Evolutionary conservation across 2,797 vertebrate species (phyloP).

Genomic region (Syncerus caffer): DNA sequence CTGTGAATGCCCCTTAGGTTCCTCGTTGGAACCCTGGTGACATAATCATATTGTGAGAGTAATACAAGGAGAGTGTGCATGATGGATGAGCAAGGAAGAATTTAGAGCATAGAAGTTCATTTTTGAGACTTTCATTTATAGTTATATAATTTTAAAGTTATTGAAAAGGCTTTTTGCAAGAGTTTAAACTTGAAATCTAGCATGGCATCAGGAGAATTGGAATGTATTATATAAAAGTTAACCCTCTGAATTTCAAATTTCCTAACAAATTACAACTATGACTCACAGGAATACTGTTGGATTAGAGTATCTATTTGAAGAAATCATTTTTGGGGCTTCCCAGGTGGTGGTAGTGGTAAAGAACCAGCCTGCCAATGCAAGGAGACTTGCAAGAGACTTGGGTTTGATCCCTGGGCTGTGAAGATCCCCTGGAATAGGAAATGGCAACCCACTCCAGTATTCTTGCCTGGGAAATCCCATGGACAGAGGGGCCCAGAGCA

Average conservation of each 20-base stretch:
- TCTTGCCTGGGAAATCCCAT: neutral
- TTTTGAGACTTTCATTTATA: neutral
- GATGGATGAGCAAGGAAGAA: neutral
- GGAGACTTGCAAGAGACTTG: neutral
- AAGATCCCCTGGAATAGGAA: neutral
- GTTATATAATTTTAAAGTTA: neutral
- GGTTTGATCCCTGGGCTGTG: neutral
- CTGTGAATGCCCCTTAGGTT: neutral
- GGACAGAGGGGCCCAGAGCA: fast-evolving
- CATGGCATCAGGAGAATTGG: neutral
- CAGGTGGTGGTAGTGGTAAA: neutral
- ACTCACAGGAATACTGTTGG: neutral
- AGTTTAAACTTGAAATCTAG: neutral
- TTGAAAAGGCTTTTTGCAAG: neutral
- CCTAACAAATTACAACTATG: neutral
- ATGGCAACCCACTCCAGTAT: neutral
- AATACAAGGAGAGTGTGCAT: neutral
- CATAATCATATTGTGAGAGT: neutral
- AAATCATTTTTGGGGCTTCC: neutral
- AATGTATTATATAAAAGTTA: neutral
- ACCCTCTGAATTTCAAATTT: neutral
- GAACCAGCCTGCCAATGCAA: neutral
- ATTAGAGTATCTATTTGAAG: neutral
- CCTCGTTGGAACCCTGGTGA: neutral
- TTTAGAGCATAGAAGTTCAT: neutral